A percentile compares a stretch with the other conserved stretches of the same genome.
phyloP scores from a whole-genome alignment of 1,140 invertebrate species.

The Micrasema longulum region DNA sequence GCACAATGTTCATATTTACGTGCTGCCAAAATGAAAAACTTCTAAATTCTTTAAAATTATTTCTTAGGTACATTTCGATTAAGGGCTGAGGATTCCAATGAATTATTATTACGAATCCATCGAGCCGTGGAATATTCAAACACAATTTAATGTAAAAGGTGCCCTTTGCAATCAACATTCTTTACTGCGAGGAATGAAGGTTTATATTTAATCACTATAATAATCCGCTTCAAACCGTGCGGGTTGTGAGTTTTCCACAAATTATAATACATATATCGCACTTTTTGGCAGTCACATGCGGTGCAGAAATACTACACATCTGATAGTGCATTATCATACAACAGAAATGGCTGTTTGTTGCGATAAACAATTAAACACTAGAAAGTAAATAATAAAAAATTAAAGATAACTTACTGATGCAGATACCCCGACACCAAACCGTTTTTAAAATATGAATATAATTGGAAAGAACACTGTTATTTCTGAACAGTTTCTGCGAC shows the following conservation, averaged over 20 bases:
- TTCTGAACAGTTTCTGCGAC: slow-evolving; percentile 9
- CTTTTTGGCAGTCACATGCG: neutral
- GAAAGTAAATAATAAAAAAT: slow-evolving; percentile 14
- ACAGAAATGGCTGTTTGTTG: slow-evolving; percentile 21
- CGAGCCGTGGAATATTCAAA: neutral
- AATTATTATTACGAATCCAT: no score
- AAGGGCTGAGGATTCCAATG: neutral
- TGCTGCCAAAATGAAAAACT: neutral
- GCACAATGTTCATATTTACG: slow-evolving; percentile 16
- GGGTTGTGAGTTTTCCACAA: neutral
- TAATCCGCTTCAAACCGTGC: neutral
- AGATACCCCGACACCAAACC: slow-evolving; percentile 32
- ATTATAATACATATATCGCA: slow-evolving; percentile 7
- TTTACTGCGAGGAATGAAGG: slow-evolving; percentile 9
- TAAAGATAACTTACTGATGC: slow-evolving; percentile 26
- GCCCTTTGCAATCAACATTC: slow-evolving; percentile 8
- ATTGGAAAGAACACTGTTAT: slow-evolving; percentile 4
- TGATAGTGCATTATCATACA: neutral
- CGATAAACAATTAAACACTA: slow-evolving; percentile 21
- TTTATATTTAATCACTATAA: neutral
- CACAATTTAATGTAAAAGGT: neutral
- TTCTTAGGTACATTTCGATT: no score
- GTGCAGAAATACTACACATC: neutral
- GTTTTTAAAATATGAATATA: slow-evolving; percentile 11
- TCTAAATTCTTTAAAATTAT: no score